Base-by-base conservation (phyloP, 2,797 vertebrate species). In the Chanos chanos region DNA sequence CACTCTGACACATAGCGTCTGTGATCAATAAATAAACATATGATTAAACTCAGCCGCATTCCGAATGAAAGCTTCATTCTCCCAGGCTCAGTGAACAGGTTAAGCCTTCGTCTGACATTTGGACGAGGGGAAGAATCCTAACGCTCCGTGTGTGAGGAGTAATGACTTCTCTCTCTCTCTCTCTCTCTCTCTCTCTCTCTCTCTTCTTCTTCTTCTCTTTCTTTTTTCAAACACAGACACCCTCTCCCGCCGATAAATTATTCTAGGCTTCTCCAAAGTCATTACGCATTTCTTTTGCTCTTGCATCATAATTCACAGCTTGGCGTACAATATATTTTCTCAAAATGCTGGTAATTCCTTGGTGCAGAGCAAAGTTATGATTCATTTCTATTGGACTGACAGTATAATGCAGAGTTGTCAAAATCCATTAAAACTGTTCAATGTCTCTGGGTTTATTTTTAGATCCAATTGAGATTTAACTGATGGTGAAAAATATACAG, bases 381-480 rank as follows among this genome's bases (percentile, higher is more conserved):
- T 96, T 96, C 94, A 97, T 96, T 97, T 98, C 94, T 93, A 94
- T 83, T 81, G 87, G 94, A 96, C 92, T 99, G 96, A 97, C 95
- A 97, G 94, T 91, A 94, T 97, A 98, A 99, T 97, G 94, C 93
- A 87, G 92, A 93, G 89, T 93, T 87, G 95, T 98, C 96, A 97
- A 94, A 95, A 96, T 95, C 93, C 93, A 99, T 99, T 99, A 97
- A 92, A 97, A 96, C 92, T 94, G 95, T 93, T 98, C 94, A 97
- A 94, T 93, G 93, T 97, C 95, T 97, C 80, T 88, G 92, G 93
- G 91, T 90, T 96, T 97, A 97, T 98, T 98, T 98, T 98, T 97
- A 97, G 96, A 96, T 92, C 88, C 94, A 97, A 97, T 95, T 97
- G 94, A 94, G 93, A 94, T 92, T 96, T 95, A 97, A 95, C 94